Evolutionary conservation across 2,888 invertebrate species (phyloP).

Genomic region (Andrena trimmerana): DNA sequence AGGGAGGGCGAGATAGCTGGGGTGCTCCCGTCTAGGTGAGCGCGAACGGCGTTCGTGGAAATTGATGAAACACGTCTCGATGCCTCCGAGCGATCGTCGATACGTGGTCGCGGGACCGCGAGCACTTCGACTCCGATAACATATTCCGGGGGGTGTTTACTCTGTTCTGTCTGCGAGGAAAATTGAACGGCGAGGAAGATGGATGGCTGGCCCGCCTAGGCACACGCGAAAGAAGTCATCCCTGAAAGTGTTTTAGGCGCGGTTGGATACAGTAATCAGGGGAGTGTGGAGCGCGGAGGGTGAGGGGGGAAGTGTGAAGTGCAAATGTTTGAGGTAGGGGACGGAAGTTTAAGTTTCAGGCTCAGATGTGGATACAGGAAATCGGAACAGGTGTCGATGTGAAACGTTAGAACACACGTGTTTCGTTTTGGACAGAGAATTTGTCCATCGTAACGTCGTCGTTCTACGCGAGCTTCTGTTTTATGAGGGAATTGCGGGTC

Average conservation of each 20-base stretch:
- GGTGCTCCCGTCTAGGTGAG: conserved; percentile 48
- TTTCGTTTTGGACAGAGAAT: too few species aligned
- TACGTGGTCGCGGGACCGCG: conserved; percentile 47
- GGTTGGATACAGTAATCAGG: background rate
- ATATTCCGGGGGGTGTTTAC: conserved; percentile 35
- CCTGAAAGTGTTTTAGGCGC: background rate
- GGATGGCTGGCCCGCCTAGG: background rate
- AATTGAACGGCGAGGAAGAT: background rate
- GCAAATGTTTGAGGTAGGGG: background rate
- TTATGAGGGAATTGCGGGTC: background rate
- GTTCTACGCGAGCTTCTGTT: too few species aligned
- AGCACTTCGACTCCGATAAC: conserved; percentile 40
- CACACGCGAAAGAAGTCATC: background rate
- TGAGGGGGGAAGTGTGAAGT: background rate
- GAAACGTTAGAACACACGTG: too few species aligned
- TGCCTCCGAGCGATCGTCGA: conserved; percentile 69
- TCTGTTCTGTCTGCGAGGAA: conserved; percentile 6
- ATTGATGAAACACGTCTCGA: conserved; percentile 77
- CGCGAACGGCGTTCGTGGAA: conserved; percentile 62
- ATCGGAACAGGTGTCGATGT: too few species aligned
- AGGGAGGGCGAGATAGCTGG: conserved; percentile 12
- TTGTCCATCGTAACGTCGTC: too few species aligned
- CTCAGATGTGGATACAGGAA: too few species aligned
- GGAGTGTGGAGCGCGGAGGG: background rate
- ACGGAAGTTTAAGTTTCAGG: background rate